Evolutionary conservation across 2,888 invertebrate genomes (phyloP).

Genomic region (Melitaea athalia): DNA sequence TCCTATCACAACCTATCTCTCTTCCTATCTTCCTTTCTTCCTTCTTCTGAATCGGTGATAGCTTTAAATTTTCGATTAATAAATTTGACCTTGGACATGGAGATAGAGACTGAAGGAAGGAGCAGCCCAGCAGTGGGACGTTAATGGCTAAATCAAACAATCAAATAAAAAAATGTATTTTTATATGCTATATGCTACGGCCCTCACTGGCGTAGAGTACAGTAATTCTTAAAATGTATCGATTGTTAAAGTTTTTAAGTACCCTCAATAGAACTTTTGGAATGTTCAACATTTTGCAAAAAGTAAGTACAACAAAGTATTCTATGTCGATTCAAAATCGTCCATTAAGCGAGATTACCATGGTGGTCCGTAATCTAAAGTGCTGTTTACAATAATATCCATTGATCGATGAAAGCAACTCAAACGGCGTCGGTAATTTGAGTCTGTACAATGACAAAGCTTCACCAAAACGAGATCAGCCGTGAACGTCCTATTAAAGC

Average conservation of each 20-base stretch:
- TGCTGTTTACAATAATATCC: slow-evolving; percentile 61
- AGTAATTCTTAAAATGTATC: too few species aligned
- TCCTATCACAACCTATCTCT: too few species aligned
- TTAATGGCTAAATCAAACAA: too few species aligned
- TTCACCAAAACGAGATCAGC: slow-evolving; percentile 69
- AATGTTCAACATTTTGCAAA: not conserved
- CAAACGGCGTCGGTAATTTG: slow-evolving; percentile 67
- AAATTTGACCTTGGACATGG: too few species aligned
- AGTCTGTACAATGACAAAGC: slow-evolving; percentile 54
- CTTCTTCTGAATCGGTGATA: too few species aligned
- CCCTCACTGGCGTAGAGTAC: too few species aligned
- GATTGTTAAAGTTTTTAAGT: not conserved
- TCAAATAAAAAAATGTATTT: too few species aligned
- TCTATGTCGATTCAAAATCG: slow-evolving; percentile 25
- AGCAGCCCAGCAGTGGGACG: too few species aligned
- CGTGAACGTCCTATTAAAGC: slow-evolving; percentile 48
- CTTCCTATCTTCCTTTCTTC: too few species aligned
- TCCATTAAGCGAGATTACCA: slow-evolving; percentile 36
- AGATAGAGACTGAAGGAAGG: too few species aligned
- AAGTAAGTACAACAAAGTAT: slow-evolving; percentile 1
- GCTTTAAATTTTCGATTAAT: too few species aligned
- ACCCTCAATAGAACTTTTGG: not conserved
- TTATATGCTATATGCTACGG: too few species aligned
- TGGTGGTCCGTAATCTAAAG: slow-evolving; percentile 59
- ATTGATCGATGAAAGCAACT: slow-evolving; percentile 51